A percentile compares a stretch with the other conserved stretches of the same genome.
Evolutionary conservation across 2,888 invertebrate species (phyloP).

Genomic region (Cristatella mucedo): DNA sequence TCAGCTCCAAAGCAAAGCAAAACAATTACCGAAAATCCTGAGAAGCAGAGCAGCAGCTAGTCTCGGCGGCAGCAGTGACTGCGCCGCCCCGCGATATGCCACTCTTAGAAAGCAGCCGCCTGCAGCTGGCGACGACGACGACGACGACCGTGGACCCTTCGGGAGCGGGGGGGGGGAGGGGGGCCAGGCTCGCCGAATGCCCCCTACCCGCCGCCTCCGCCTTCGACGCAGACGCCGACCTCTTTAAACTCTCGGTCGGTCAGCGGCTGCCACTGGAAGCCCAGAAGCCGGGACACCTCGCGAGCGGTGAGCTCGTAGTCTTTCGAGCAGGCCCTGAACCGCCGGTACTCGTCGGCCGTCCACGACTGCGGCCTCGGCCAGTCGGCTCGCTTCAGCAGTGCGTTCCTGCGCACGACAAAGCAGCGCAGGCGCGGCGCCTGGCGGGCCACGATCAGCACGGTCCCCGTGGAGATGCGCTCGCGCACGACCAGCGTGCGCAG

Average conservation of each 20-base stretch:
- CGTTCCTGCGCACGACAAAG: slow-evolving; percentile 54
- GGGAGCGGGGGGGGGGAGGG: too few relatives aligned
- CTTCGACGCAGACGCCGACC: too few relatives aligned
- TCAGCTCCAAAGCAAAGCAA: too few relatives aligned
- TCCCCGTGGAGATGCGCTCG: slow-evolving; percentile 61
- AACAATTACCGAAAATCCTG: too few relatives aligned
- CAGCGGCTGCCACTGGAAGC: slow-evolving; percentile 47
- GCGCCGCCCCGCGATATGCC: too few relatives aligned
- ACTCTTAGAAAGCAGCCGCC: too few relatives aligned
- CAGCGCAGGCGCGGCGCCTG: slow-evolving; percentile 48
- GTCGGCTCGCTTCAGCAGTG: slow-evolving; percentile 47
- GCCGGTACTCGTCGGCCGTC: slow-evolving; percentile 50
- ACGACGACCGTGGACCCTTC: too few relatives aligned
- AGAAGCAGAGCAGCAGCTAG: too few relatives aligned
- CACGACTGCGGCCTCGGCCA: slow-evolving; percentile 54
- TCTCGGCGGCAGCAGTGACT: too few relatives aligned
- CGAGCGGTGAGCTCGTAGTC: slow-evolving; percentile 50
- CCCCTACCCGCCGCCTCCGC: too few relatives aligned
- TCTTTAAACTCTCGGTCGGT: slow-evolving; percentile 33
- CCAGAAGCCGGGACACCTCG: slow-evolving; percentile 54
- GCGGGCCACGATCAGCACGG: slow-evolving; percentile 53
- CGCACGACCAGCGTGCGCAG: slow-evolving; percentile 53
- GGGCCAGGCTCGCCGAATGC: too few relatives aligned
- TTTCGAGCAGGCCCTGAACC: slow-evolving; percentile 49
- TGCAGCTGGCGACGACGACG: too few relatives aligned